Percentiles rank a stretch among this genome's conserved stretches.
Evolutionary conservation across 2,888 invertebrate species (phyloP).

Genomic region (Chymomyza amoena): DNA sequence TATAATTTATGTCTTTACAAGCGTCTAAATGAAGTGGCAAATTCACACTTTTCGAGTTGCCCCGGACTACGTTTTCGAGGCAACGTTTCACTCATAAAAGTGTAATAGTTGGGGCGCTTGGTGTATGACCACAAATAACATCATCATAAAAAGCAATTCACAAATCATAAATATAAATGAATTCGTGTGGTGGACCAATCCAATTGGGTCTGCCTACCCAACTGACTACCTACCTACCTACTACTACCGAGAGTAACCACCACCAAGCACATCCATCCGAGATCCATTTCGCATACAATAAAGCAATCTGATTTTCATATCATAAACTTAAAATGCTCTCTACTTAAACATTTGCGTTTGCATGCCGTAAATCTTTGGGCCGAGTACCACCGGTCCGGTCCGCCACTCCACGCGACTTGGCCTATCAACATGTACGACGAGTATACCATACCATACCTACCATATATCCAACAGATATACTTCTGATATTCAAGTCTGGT

Average conservation of each 20-base stretch:
- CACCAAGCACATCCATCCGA: slow-evolving; percentile 38
- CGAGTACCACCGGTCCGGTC: neutral
- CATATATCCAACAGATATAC: slow-evolving; percentile 33
- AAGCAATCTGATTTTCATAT: slow-evolving; percentile 71
- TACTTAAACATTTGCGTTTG: slow-evolving; percentile 49
- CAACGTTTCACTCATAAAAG: slow-evolving; percentile 47
- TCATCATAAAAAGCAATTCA: slow-evolving; percentile 76
- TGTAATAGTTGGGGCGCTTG: slow-evolving; percentile 57
- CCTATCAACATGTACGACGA: slow-evolving; percentile 55
- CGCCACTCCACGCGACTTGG: slow-evolving; percentile 16
- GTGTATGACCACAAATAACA: slow-evolving; percentile 52
- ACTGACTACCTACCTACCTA: slow-evolving; percentile 3
- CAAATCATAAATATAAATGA: slow-evolving; percentile 77
- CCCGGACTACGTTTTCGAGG: too few relatives aligned
- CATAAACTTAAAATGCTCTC: slow-evolving; percentile 65
- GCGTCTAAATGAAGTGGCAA: slow-evolving; percentile 74
- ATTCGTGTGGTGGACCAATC: slow-evolving; percentile 50
- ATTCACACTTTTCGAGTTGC: slow-evolving; percentile 65
- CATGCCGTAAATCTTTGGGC: slow-evolving; percentile 63
- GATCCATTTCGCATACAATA: slow-evolving; percentile 70
- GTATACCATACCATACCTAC: too few relatives aligned
- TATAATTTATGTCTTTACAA: slow-evolving; percentile 68
- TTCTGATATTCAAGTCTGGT: neutral
- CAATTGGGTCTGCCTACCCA: slow-evolving; percentile 31
- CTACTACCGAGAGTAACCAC: slow-evolving; percentile 18